A percentile compares a stretch with the other conserved stretches of the same genome.
These are phyloP conservation scores for Gallinago nigripennis DNA, from an alignment of 2,797 vertebrate species.

Conservation along the genomic window DNA sequence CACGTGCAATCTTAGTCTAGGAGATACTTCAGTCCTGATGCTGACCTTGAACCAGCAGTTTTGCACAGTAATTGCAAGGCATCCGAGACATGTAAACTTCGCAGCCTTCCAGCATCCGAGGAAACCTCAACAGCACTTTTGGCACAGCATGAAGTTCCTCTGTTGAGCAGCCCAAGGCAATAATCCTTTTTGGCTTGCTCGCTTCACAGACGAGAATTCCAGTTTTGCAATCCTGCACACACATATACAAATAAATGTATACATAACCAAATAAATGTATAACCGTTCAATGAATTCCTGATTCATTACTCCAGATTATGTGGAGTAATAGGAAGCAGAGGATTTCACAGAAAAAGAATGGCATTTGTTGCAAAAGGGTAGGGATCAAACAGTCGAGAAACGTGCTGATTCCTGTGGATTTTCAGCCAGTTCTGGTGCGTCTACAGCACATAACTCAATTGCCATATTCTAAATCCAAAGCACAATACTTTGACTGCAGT, in stretches of 20 bases:
- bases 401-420: neutral
- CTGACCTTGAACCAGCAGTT: conserved; percentile 6
- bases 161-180: neutral
- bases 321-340: neutral
- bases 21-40: neutral
- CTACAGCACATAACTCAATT: neutral
- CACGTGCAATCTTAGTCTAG: neutral
- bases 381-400: neutral
- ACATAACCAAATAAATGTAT: neutral
- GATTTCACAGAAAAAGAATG: neutral
- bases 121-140: neutral
- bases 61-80: neutral
- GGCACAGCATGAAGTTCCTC: neutral
- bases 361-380: neutral
- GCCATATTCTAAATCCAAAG: neutral
- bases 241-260: neutral
- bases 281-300: neutral
- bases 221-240: neutral
- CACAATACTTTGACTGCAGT: neutral
- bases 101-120: neutral
- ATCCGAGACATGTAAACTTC: conserved; percentile 19
- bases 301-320: neutral
- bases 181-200: neutral
- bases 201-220: neutral
- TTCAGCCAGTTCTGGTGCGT: neutral